These are phyloP conservation scores for Stigmatopora nigra DNA, from an alignment of 2,113 vertebrate species.

Conservation along the genomic window DNA sequence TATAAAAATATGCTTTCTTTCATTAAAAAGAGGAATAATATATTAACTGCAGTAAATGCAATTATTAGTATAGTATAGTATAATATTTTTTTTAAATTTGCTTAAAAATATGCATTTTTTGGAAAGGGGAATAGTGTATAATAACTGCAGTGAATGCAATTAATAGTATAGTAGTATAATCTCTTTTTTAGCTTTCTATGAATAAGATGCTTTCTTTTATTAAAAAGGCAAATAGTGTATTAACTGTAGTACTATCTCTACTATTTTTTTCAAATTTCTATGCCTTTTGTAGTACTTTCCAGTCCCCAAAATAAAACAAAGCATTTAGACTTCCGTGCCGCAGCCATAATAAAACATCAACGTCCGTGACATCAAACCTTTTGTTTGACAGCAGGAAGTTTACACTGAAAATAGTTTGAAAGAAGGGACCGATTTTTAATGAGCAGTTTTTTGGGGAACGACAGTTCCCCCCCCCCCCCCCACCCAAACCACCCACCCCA, in stretches of 20 bases:
- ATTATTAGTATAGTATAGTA: no score
- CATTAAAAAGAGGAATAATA: no score
- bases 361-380: neutral
- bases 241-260: no score
- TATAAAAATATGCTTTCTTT: neutral
- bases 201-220: no score
- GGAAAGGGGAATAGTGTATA: no score
- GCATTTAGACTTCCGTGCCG: neutral
- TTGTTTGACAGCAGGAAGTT: neutral
- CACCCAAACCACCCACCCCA: neutral
- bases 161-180: no score
- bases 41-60: no score
- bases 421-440: slow-evolving; percentile 26
- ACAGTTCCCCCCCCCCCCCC: neutral
- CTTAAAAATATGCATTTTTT: no score
- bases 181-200: no score
- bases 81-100: no score
- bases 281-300: neutral
- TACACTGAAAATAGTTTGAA: slow-evolving; percentile 2
- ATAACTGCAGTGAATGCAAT: no score
- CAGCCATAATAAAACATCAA: neutral
- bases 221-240: no score
- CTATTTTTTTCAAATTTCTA: neutral
- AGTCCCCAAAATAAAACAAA: neutral
- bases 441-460: slow-evolving; percentile 27